Percentiles rank a stretch among this genome's conserved stretches.
These are phyloP conservation scores for Luperina testacea DNA, from an alignment of 2,888 invertebrate species.

Conservation along the genomic window DNA sequence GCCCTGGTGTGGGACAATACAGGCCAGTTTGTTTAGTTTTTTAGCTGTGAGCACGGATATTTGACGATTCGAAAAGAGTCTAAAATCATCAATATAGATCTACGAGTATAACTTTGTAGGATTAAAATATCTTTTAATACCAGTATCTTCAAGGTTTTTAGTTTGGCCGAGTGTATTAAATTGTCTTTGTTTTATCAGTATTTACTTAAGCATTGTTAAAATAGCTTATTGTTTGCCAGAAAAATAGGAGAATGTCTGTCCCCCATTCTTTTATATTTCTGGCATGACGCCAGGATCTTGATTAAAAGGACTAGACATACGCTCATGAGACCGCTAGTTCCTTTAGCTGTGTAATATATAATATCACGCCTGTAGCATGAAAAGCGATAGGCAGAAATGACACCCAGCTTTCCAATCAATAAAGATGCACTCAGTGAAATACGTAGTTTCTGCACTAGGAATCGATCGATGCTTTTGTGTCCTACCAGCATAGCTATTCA, in stretches of 20 bases:
- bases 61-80: too few relatives aligned
- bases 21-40: too few relatives aligned
- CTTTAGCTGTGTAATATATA: neutral
- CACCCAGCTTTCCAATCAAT: neutral
- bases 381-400: neutral
- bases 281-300: conserved; percentile 33
- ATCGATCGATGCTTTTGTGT: neutral
- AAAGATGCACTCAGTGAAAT: neutral
- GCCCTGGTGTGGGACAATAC: too few relatives aligned
- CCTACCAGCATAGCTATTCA: too few relatives aligned
- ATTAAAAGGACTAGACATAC: conserved; percentile 31
- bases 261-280: conserved; percentile 12
- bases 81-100: neutral
- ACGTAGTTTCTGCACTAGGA: neutral
- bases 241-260: conserved; percentile 10
- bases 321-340: neutral
- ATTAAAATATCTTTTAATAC: neutral
- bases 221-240: conserved; percentile 41
- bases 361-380: neutral
- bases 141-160: conserved; percentile 42
- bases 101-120: too few relatives aligned
- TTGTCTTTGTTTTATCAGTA: conserved; percentile 22
- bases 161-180: conserved; percentile 19
- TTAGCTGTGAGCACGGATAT: too few relatives aligned
- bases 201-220: conserved; percentile 33